These are phyloP conservation scores for Neopelma chrysocephalum DNA, from an alignment of 2,797 vertebrate genomes.

Conservation along the genomic window DNA sequence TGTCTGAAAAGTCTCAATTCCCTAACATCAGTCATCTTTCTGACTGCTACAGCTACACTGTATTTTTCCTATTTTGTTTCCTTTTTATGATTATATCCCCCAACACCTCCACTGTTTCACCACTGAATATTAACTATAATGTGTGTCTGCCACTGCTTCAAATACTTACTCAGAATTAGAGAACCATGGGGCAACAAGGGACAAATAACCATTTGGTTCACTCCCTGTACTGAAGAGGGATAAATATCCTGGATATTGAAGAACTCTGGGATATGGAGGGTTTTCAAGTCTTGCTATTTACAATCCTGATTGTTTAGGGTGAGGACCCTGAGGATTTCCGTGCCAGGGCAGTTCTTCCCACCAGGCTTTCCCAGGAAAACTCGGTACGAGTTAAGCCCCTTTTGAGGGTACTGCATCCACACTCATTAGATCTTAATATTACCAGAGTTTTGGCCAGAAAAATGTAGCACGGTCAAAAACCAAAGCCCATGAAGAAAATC, in stretches of 20 bases:
- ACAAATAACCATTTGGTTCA: neutral
- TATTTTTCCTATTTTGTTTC: neutral
- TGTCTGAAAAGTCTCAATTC: neutral
- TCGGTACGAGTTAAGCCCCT: neutral
- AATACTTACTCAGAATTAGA: neutral
- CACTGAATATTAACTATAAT: neutral
- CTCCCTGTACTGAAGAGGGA: neutral
- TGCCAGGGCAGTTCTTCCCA: neutral
- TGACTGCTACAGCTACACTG: neutral
- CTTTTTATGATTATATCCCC: neutral
- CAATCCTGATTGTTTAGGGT: rapidly evolving
- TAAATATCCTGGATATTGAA: neutral
- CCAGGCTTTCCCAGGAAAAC: rapidly evolving
- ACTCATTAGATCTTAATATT: neutral
- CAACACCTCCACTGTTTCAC: neutral
- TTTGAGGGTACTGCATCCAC: neutral
- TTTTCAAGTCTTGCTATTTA: neutral
- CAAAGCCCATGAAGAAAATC: neutral
- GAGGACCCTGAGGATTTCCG: neutral
- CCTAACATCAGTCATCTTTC: neutral
- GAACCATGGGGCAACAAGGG: neutral
- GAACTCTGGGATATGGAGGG: rapidly evolving
- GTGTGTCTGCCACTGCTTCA: neutral
- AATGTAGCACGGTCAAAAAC: neutral
- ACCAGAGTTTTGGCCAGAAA: neutral